Conservation (phyloP, 53 echinoderm and acorn worm genomes). For the Luidia sarsii region DNA sequence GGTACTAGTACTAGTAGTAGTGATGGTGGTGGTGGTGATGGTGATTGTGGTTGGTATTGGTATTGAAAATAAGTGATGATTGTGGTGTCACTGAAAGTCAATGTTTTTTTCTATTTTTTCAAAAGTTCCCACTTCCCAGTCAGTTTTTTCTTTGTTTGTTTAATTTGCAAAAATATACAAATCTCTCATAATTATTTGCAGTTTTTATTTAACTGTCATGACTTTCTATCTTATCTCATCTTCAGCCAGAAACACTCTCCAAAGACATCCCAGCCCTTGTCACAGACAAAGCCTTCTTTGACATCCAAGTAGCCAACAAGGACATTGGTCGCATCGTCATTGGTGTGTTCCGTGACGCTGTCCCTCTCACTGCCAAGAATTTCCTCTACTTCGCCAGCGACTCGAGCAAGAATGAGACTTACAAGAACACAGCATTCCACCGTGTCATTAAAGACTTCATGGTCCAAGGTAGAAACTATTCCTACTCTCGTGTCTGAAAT, state of each 20-base stretch:
- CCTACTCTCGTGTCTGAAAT: no score
- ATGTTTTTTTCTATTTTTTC: no score
- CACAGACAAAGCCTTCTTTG: conserved; percentile 79
- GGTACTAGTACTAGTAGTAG: no score
- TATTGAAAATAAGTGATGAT: no score
- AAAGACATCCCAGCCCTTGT: conserved; percentile 28
- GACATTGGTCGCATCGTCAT: conserved; percentile 68
- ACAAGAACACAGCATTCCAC: conserved; percentile 74
- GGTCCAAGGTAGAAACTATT: conserved; percentile 91
- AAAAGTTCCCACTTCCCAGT: no score
- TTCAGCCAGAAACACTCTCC: background rate
- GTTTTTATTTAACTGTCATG: no score
- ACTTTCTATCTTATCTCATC: no score
- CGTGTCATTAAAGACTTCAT: conserved; percentile 87
- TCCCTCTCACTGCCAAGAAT: conserved; percentile 80
- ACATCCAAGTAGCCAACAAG: conserved; percentile 75
- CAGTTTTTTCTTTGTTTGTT: no score
- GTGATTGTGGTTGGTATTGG: no score
- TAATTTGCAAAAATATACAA: no score
- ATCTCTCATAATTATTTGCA: background rate
- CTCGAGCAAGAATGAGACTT: conserved; percentile 51
- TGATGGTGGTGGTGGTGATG: no score
- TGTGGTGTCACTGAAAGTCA: no score
- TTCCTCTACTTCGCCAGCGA: conserved; percentile 62
- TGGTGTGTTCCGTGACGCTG: conserved; percentile 81